Percentiles rank a stretch among this genome's conserved stretches.
These are phyloP conservation scores for Phoxinus phoxinus DNA, from an alignment of 2,113 vertebrate genomes.

Conservation along the genomic window DNA sequence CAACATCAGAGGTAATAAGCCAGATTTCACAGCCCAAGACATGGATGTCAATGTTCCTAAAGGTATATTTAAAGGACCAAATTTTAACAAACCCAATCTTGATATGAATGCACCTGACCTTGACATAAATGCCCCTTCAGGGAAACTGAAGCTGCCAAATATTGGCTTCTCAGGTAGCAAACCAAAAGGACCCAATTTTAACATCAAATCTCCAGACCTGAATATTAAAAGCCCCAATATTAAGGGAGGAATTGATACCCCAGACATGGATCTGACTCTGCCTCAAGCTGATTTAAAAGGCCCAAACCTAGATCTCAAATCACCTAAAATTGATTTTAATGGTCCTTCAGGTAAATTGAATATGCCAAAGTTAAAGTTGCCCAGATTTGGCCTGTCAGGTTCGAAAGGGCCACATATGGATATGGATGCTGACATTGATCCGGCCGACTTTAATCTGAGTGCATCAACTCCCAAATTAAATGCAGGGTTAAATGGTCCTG, in stretches of 20 bases:
- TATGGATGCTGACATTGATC: constrained; percentile 58
- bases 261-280: constrained; percentile 58
- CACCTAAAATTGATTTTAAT: constrained; percentile 51
- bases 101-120: constrained; percentile 13
- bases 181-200: constrained; percentile 54
- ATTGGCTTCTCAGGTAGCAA: not conserved
- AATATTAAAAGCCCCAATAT: constrained; percentile 62
- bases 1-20: constrained; percentile 4
- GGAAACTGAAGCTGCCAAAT: not conserved
- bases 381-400: too few species aligned
- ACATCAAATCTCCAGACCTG: constrained; percentile 55
- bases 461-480: constrained; percentile 39
- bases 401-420: constrained; percentile 7
- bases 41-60: not conserved
- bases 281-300: constrained; percentile 42
- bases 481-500: constrained; percentile 46
- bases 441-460: constrained; percentile 52
- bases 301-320: constrained; percentile 15
- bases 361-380: not conserved
- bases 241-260: constrained; percentile 59
- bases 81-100: constrained; percentile 35
- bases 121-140: constrained; percentile 21
- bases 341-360: constrained; percentile 61
- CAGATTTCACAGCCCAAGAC: constrained; percentile 22
- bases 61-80: constrained; percentile 47